Conservation (phyloP, 2,797 vertebrate species). For the Phataginus tricuspis region DNA sequence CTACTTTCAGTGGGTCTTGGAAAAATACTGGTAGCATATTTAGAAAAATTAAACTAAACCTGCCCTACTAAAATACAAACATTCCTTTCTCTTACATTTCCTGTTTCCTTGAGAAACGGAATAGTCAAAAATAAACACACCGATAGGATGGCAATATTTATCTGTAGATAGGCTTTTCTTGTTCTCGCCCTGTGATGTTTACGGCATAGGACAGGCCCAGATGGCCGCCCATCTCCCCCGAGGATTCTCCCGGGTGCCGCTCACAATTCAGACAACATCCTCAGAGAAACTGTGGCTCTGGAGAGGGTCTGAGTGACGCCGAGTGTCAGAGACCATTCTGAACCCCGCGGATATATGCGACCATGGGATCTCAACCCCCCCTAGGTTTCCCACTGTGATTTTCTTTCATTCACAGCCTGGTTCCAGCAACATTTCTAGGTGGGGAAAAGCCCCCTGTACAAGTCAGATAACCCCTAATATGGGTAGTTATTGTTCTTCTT, state of each 20-base stretch:
- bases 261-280: neutral
- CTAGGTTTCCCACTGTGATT: neutral
- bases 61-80: slow-evolving; percentile 56
- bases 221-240: fast-evolving
- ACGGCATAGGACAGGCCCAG: neutral
- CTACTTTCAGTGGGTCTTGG: slow-evolving; percentile 38
- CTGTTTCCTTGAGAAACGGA: slow-evolving; percentile 77
- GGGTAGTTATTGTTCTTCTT: neutral
- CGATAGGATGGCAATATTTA: slow-evolving; percentile 41
- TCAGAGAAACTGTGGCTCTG: neutral
- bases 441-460: neutral
- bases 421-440: neutral
- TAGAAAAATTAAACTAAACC: slow-evolving; percentile 68
- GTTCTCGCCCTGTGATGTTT: neutral
- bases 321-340: neutral
- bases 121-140: slow-evolving; percentile 71
- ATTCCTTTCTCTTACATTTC: slow-evolving; percentile 70
- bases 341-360: fast-evolving
- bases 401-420: neutral
- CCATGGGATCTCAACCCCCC: fast-evolving
- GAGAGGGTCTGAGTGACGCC: too few relatives aligned
- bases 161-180: neutral
- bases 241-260: neutral
- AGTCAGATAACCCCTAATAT: neutral
- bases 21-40: slow-evolving; percentile 73